Percentiles rank a stretch among this genome's conserved stretches.
phyloP scores from a whole-genome alignment of 2,113 vertebrate species.

The Emberiza fucata region DNA sequence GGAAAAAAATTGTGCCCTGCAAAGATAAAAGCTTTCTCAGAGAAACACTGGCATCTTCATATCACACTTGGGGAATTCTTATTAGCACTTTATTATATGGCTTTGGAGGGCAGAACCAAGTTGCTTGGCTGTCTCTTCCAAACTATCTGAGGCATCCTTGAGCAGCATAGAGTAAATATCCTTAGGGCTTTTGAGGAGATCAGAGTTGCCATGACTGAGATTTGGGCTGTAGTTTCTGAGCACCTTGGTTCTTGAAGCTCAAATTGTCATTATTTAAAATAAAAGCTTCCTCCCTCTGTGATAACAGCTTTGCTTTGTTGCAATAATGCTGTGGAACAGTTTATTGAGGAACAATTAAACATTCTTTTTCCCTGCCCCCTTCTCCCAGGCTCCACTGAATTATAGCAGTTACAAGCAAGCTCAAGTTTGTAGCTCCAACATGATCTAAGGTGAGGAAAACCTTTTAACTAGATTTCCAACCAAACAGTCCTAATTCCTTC shows the following conservation, averaged over 20 bases:
- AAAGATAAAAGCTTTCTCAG: conserved; percentile 24
- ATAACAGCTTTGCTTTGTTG: conserved; percentile 30
- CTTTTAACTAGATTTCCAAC: conserved; percentile 47
- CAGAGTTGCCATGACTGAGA: background rate
- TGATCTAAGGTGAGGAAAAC: background rate
- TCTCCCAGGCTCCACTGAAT: background rate
- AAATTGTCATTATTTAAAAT: background rate
- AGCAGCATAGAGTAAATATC: background rate
- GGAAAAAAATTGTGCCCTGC: background rate
- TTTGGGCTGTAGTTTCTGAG: background rate
- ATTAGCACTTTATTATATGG: background rate
- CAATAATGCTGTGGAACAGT: background rate
- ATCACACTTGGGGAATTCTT: background rate
- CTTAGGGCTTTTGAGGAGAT: background rate
- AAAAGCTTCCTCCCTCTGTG: conserved; percentile 36
- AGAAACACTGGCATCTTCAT: background rate
- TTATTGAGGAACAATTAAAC: conserved; percentile 50
- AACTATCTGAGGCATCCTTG: background rate
- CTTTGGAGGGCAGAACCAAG: background rate
- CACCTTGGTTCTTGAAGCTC: background rate
- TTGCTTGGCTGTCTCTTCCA: conserved; percentile 24
- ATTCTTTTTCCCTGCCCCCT: background rate
- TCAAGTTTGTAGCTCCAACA: background rate
- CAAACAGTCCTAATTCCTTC: background rate
- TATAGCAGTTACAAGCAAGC: background rate